These are phyloP conservation scores for Calliopsis andreniformis DNA, from an alignment of 1,140 invertebrate species.

Conservation along the genomic window DNA sequence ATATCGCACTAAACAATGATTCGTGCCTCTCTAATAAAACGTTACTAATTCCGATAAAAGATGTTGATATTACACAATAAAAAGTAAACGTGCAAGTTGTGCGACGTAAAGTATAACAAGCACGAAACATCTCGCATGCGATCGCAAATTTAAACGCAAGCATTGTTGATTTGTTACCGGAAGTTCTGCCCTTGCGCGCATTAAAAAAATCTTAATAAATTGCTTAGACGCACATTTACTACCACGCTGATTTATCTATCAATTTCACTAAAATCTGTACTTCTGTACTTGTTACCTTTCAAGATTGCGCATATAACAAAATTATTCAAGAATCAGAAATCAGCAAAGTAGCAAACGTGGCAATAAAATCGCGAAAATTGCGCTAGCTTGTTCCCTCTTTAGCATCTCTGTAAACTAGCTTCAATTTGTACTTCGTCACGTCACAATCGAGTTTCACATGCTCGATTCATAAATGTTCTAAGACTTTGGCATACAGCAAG, in stretches of 20 bases:
- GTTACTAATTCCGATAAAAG: conserved; percentile 22
- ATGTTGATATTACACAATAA: conserved; percentile 22
- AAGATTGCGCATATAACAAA: background rate
- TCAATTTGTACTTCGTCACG: conserved; percentile 59
- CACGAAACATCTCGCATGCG: conserved; percentile 37
- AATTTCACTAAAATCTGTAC: too few species aligned
- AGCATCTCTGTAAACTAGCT: conserved; percentile 44
- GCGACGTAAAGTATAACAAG: conserved; percentile 29
- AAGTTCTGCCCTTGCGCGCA: background rate
- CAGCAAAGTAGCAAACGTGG: background rate
- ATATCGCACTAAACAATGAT: conserved; percentile 31
- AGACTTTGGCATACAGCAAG: conserved; percentile 33
- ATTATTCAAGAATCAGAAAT: background rate
- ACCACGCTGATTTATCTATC: background rate
- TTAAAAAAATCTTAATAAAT: background rate
- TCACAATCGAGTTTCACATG: conserved; percentile 10
- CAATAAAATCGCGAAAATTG: conserved; percentile 24
- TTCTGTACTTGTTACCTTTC: too few species aligned
- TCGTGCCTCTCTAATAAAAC: conserved; percentile 14
- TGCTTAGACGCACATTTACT: background rate
- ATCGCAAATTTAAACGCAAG: conserved; percentile 32
- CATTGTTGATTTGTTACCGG: conserved; percentile 22
- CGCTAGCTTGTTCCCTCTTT: conserved; percentile 37
- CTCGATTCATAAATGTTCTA: conserved; percentile 24
- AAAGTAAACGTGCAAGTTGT: conserved; percentile 37